These are phyloP conservation scores for Bothrops jararaca DNA, from an alignment of 2,113 vertebrate species.

Conservation along the genomic window DNA sequence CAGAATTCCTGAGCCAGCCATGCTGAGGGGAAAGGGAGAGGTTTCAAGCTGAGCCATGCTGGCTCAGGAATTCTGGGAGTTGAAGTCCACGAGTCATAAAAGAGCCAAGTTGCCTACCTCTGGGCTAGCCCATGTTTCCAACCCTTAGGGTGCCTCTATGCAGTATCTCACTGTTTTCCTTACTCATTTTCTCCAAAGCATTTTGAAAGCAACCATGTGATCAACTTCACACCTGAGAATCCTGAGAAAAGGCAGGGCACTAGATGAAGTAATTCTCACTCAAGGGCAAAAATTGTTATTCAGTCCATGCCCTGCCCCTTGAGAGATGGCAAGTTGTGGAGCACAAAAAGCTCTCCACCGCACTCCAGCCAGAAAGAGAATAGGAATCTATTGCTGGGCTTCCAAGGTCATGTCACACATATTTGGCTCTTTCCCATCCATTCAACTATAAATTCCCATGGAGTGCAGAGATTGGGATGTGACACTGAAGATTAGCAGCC, in stretches of 20 bases:
- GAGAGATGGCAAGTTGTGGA: not conserved
- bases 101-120: too few species aligned
- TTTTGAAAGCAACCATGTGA: not conserved
- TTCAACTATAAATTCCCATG: not conserved
- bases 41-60: too few species aligned
- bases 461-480: not conserved
- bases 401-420: not conserved
- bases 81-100: too few species aligned
- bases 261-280: not conserved
- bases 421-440: not conserved
- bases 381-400: not conserved
- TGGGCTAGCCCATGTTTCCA: not conserved
- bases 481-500: not conserved
- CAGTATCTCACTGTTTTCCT: not conserved
- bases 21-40: too few species aligned
- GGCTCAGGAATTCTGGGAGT: too few species aligned
- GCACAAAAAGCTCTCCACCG: not conserved
- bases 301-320: not conserved
- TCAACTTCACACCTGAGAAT: not conserved
- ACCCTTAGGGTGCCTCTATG: not conserved
- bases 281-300: not conserved
- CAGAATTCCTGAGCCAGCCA: too few species aligned
- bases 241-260: not conserved
- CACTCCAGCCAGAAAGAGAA: not conserved
- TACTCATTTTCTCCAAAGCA: not conserved